A percentile compares a stretch with the other conserved stretches of the same genome.
Evolutionary conservation across 2,797 vertebrate species (phyloP).

Genomic region (Phoeniculus purpureus): DNA sequence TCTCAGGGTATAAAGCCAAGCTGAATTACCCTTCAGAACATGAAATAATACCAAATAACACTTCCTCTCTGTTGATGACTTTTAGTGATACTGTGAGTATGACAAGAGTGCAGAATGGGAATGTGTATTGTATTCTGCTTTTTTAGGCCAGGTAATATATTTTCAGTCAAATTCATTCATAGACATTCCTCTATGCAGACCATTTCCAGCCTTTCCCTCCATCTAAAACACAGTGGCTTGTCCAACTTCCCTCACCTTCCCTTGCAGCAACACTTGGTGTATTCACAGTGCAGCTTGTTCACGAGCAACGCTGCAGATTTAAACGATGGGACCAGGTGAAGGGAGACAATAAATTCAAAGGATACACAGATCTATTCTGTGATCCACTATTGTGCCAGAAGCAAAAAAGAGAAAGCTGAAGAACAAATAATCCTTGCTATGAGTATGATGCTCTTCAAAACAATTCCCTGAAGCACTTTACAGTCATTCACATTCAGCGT

Average conservation of each 20-base stretch:
- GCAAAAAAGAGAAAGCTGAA: not conserved
- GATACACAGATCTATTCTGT: not conserved
- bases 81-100: not conserved
- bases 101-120: not conserved
- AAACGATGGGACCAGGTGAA: not conserved
- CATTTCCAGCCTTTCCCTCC: not conserved
- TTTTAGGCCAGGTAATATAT: not conserved
- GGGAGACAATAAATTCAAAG: not conserved
- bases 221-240: not conserved
- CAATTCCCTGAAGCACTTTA: constrained; percentile 3
- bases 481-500: not conserved
- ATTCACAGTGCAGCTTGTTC: not conserved
- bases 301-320: not conserved
- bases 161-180: not conserved
- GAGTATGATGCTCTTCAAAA: not conserved
- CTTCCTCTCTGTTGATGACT: not conserved
- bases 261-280: not conserved
- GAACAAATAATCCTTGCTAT: constrained; percentile 11
- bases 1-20: not conserved
- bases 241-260: not conserved
- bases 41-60: not conserved
- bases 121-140: not conserved
- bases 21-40: not conserved
- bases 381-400: not conserved
- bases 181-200: not conserved